Evolutionary conservation across 2,113 vertebrate species (phyloP).

Genomic region (Excalfactoria chinensis): DNA sequence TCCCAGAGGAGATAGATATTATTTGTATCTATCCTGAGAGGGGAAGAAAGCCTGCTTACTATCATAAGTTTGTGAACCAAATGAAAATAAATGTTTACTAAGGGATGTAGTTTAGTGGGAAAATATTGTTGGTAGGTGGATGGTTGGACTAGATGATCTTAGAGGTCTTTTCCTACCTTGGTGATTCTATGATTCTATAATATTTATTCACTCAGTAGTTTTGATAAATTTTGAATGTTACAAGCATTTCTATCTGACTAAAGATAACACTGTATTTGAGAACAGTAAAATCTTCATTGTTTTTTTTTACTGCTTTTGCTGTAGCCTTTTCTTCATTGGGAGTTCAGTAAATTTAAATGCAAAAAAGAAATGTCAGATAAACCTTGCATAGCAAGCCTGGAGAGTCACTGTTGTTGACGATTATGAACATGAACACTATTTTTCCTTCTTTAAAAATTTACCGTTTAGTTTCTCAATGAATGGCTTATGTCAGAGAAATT

Average conservation of each 20-base stretch:
- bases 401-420: slow-evolving; percentile 32
- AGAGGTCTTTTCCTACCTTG: too few species aligned
- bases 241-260: background rate
- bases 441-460: background rate
- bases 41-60: background rate
- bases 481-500: background rate
- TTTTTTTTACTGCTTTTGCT: background rate
- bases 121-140: too few species aligned
- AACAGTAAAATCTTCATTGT: background rate
- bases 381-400: slow-evolving; percentile 43
- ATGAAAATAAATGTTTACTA: too few species aligned
- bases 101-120: too few species aligned
- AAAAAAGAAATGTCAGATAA: background rate
- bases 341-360: background rate
- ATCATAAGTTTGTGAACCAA: background rate
- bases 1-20: background rate
- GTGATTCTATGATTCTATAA: too few species aligned
- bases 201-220: background rate
- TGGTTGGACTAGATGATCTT: too few species aligned
- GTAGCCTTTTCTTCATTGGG: background rate
- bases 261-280: background rate
- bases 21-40: background rate
- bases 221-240: slow-evolving; percentile 6
- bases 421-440: background rate
- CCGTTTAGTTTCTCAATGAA: background rate